These are phyloP conservation scores for Zosterops hypoxanthus DNA, from an alignment of 2,113 vertebrate species.

Conservation along the genomic window DNA sequence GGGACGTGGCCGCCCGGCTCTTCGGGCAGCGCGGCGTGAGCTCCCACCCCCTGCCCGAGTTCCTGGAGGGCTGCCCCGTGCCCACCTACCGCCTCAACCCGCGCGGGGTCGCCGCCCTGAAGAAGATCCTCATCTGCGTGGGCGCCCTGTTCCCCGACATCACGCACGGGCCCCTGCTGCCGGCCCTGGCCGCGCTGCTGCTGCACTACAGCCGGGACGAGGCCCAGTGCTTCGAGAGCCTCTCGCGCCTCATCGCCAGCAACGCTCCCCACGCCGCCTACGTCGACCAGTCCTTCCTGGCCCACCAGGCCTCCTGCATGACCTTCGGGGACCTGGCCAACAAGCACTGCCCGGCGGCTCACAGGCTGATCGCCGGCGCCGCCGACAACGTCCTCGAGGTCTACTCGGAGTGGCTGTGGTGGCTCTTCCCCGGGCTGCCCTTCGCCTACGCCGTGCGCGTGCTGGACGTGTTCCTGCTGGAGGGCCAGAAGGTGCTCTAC, in stretches of 20 bases:
- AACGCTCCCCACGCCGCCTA: slow-evolving; percentile 80
- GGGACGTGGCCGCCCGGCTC: too few relatives aligned
- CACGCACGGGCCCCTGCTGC: too few relatives aligned
- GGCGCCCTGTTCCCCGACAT: too few relatives aligned
- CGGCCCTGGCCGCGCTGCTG: slow-evolving; percentile 83
- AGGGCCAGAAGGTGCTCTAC: slow-evolving; percentile 90
- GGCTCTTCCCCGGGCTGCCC: slow-evolving; percentile 86
- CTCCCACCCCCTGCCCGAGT: too few relatives aligned
- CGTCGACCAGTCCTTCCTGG: slow-evolving; percentile 85
- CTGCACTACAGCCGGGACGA: slow-evolving; percentile 87
- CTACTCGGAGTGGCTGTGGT: slow-evolving; percentile 87
- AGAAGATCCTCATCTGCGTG: too few relatives aligned
- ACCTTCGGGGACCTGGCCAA: slow-evolving; percentile 88
- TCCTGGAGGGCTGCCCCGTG: too few relatives aligned
- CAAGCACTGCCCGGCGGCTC: slow-evolving; percentile 84
- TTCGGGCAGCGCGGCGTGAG: too few relatives aligned
- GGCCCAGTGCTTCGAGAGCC: slow-evolving; percentile 83
- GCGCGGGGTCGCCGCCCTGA: too few relatives aligned
- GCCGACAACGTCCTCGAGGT: slow-evolving; percentile 85
- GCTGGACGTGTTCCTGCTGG: slow-evolving; percentile 84
- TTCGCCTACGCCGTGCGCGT: slow-evolving; percentile 83
- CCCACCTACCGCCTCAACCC: too few relatives aligned
- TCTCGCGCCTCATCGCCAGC: slow-evolving; percentile 80
- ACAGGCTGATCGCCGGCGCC: slow-evolving; percentile 81
- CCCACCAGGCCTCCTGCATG: slow-evolving; percentile 85